Base-by-base conservation (phyloP, 2,113 vertebrate genomes). In the Hyla sarda region DNA sequence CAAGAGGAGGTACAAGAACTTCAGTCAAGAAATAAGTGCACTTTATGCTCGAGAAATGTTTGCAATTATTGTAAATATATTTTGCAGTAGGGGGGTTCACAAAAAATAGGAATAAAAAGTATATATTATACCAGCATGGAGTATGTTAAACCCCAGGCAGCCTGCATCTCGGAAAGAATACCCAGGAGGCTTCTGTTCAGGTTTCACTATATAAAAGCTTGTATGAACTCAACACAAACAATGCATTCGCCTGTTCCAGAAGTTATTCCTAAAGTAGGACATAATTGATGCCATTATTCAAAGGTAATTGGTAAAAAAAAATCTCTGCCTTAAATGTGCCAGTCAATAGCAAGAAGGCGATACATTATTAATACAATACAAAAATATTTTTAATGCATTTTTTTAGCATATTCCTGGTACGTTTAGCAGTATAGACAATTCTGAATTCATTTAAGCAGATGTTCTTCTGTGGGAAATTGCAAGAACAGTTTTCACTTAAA, bases 21-120 rank as follows among this genome's bases (percentile, higher is more conserved):
- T 65, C 50, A 54, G 21, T 62, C 13, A 81, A 81, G 37, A 81
- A 81, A 62, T 81, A 81, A 62, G 78, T 62, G 78, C 78, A 81
- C 78, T 81, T 65, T 65, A 62, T 81, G 37, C 60, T 41, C 58
- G 45, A n/a, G 23, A 65, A 45, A 81, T 28, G 78, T 62, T 81
- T 81, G 78, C 56, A 81, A 81, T 81, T 81, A 81, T 81, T 81
- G 78, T 81, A 62, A 81, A 81, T 81, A 65, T 81, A 81, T 81
- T 62, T 81, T 14, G 12, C 34, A 81, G 78, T 60, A 62, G 56
- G 47, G 78, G 78, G 78, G 56, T 41, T 65, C 56, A 28, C 78
- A 81, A 81, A 81, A 81, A 81, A 81, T 65, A 65, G 58, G 78
- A 81, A 81, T 65, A 34, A 81, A 71, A 81, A 47, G 78, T 81